A percentile compares a stretch with the other conserved stretches of the same genome.
Conservation (phyloP, 2,113 vertebrate species). For the Anoura caudifer region DNA sequence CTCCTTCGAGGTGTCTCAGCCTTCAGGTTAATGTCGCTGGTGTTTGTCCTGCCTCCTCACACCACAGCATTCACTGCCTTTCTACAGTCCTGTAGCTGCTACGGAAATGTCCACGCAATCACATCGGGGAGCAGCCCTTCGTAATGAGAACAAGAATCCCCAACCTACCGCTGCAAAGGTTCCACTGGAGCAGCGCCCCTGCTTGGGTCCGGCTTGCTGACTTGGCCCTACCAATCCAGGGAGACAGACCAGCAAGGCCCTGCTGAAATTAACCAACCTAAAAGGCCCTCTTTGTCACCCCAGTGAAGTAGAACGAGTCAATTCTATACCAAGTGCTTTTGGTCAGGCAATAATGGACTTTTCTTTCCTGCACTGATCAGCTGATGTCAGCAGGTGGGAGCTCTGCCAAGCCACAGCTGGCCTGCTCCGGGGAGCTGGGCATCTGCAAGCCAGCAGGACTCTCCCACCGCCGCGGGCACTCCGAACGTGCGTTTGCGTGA, state of each 20-base stretch:
- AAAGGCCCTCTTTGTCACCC: constrained; percentile 83
- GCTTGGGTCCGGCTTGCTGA: neutral
- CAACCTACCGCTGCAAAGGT: neutral
- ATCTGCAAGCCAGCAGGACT: constrained; percentile 54
- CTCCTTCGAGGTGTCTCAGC: neutral
- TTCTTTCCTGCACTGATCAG: constrained; percentile 81
- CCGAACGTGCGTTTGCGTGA: neutral
- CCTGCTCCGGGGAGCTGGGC: constrained; percentile 60
- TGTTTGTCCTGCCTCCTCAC: neutral
- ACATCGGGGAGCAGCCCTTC: neutral
- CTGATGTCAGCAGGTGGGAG: constrained; percentile 75
- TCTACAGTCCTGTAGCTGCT: neutral
- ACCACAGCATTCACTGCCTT: neutral
- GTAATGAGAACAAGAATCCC: neutral
- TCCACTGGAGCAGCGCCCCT: neutral
- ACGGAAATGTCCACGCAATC: neutral
- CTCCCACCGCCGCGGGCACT: constrained; percentile 52
- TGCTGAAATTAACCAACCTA: constrained; percentile 75
- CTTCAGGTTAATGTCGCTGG: neutral
- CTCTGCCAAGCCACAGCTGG: constrained; percentile 74
- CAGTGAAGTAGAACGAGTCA: constrained; percentile 82
- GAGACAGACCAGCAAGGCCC: constrained; percentile 63
- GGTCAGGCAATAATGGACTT: constrained; percentile 85
- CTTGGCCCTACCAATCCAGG: constrained; percentile 34
- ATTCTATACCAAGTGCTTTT: constrained; percentile 84